Evolutionary conservation across 2,888 invertebrate species (phyloP).

Genomic region (Chouioia cunea): DNA sequence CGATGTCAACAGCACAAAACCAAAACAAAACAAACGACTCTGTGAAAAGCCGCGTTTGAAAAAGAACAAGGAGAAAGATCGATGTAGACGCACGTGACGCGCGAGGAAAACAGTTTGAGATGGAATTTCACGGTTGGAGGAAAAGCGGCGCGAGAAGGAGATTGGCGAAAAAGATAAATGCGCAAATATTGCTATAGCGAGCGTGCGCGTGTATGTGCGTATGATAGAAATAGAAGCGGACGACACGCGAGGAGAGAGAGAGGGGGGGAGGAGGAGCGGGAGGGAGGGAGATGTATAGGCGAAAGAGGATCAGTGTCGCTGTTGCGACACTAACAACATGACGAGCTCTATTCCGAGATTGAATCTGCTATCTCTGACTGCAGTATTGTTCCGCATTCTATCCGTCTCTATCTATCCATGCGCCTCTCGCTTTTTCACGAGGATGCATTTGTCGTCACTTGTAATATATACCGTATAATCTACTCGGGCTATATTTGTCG

Average conservation of each 20-base stretch:
- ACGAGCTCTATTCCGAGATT: conserved; percentile 38
- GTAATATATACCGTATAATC: no score
- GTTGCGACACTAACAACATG: conserved; percentile 34
- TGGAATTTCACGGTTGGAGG: not conserved
- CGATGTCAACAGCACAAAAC: no score
- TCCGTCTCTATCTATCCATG: not conserved
- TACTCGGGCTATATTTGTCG: no score
- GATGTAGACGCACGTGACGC: not conserved
- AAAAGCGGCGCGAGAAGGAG: conserved; percentile 12
- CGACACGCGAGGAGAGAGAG: conserved; percentile 1
- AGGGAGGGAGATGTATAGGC: not conserved
- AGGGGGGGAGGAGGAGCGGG: not conserved
- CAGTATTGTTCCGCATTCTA: not conserved
- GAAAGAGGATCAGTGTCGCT: conserved; percentile 37
- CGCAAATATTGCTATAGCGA: conserved; percentile 25
- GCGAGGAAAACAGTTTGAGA: not conserved
- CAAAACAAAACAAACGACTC: no score
- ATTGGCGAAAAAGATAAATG: conserved; percentile 25
- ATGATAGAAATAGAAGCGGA: conserved; percentile 29
- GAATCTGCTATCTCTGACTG: conserved; percentile 23
- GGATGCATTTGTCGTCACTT: not conserved
- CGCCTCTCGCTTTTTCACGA: not conserved
- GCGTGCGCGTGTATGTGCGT: conserved; percentile 2
- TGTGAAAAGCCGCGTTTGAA: not conserved
- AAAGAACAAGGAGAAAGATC: not conserved